These are phyloP conservation scores for Cryptocheilus praepositus DNA, from an alignment of 2,888 invertebrate genomes.

Conservation along the genomic window DNA sequence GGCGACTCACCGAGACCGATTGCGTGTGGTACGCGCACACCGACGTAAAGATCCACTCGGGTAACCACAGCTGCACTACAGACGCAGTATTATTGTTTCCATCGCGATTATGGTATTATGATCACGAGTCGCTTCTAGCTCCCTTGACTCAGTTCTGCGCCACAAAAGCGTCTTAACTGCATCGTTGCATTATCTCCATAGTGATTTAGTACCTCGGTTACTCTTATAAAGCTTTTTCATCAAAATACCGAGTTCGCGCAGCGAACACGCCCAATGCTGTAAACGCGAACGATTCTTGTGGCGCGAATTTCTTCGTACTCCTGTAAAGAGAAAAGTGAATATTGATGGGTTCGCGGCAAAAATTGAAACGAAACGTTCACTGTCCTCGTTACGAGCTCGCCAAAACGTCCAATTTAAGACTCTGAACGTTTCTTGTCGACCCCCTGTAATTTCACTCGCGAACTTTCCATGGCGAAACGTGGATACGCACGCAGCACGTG, in stretches of 20 bases:
- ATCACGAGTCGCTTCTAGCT: no score
- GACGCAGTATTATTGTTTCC: no score
- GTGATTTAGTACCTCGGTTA: constrained; percentile 25
- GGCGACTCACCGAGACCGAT: constrained; percentile 3
- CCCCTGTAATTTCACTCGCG: neutral
- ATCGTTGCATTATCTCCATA: constrained; percentile 20
- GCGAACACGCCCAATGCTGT: no score
- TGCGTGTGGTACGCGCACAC: neutral
- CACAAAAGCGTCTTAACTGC: constrained; percentile 9
- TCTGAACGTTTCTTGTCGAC: neutral
- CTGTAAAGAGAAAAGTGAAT: neutral
- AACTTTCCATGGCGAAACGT: neutral
- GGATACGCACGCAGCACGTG: constrained; percentile 8
- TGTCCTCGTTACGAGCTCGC: neutral
- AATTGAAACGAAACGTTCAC: neutral
- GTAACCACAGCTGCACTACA: no score
- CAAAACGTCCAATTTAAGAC: neutral
- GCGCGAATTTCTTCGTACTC: no score
- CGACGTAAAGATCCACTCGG: no score
- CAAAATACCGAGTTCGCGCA: no score
- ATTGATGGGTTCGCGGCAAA: neutral
- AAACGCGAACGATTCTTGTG: no score
- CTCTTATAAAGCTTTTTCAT: no score
- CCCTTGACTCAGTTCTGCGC: no score
- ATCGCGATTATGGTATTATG: no score